These are phyloP conservation scores for Hystrix cristata DNA, from an alignment of 2,113 vertebrate genomes.

Conservation along the genomic window DNA sequence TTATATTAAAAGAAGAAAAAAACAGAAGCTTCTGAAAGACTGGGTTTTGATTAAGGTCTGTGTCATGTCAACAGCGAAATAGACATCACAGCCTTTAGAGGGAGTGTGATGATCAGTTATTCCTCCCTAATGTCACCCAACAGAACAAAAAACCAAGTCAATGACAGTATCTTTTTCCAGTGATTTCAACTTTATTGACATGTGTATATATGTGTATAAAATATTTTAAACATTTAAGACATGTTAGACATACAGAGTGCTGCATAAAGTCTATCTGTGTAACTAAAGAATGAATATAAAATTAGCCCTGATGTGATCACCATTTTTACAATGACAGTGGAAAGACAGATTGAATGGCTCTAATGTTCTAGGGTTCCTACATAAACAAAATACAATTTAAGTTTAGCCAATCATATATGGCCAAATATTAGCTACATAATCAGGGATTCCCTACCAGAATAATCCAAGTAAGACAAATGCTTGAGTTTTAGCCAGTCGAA, in stretches of 20 bases:
- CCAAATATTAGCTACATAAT: background rate
- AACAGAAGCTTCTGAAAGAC: background rate
- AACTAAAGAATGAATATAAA: background rate
- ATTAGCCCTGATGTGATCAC: background rate
- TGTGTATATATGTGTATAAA: background rate
- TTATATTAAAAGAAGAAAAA: background rate
- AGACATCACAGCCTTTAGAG: background rate
- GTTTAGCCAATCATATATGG: background rate
- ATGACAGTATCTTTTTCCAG: background rate
- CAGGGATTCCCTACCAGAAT: background rate
- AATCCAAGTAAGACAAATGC: background rate
- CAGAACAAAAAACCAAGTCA: background rate
- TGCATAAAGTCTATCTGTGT: background rate
- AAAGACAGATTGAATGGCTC: background rate
- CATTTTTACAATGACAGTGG: background rate
- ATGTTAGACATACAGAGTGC: background rate
- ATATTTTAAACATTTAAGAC: background rate
- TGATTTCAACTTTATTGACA: background rate
- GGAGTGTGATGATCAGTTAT: background rate
- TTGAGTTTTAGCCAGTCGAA: background rate
- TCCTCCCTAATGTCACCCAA: background rate
- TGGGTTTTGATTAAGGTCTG: background rate
- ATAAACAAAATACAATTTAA: background rate
- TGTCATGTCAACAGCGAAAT: background rate
- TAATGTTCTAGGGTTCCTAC: background rate